A percentile compares a stretch with the other conserved stretches of the same genome.
These are phyloP conservation scores for Schrankia costaestrigalis DNA, from an alignment of 2,888 invertebrate genomes.

Conservation along the genomic window DNA sequence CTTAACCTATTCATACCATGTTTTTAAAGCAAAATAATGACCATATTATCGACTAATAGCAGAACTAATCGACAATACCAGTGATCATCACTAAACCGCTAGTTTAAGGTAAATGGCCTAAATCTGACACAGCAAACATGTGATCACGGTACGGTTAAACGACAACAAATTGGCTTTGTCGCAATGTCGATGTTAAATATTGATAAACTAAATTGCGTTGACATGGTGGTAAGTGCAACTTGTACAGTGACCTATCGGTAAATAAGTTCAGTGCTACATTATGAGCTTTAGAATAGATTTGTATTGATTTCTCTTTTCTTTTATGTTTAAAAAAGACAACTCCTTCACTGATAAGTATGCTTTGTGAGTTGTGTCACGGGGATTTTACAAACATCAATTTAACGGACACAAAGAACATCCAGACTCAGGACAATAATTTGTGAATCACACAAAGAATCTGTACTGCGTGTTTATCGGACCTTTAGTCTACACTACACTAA, in stretches of 20 bases:
- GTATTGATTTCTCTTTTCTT: no score
- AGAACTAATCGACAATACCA: neutral
- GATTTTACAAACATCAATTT: no score
- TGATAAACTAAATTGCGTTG: conserved; percentile 32
- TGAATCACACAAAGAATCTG: no score
- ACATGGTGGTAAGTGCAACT: conserved; percentile 16
- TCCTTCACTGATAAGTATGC: no score
- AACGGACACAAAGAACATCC: no score
- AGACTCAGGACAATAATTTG: no score
- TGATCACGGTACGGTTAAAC: conserved; percentile 28
- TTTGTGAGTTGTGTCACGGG: no score
- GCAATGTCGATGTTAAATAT: conserved; percentile 29
- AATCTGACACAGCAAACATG: conserved; percentile 16
- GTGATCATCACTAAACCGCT: conserved; percentile 8
- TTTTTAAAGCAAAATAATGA: neutral
- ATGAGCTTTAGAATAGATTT: no score
- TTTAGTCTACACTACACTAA: no score
- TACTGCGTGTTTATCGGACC: no score
- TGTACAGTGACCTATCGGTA: neutral
- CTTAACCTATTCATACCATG: no score
- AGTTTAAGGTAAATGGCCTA: conserved; percentile 20
- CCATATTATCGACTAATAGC: conserved; percentile 11
- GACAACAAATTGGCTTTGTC: conserved; percentile 28
- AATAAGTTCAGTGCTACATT: neutral
- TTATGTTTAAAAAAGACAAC: no score